These are phyloP conservation scores for Aplidium turbinatum DNA, from an alignment of 23 tunicate genomes.

Conservation along the genomic window DNA sequence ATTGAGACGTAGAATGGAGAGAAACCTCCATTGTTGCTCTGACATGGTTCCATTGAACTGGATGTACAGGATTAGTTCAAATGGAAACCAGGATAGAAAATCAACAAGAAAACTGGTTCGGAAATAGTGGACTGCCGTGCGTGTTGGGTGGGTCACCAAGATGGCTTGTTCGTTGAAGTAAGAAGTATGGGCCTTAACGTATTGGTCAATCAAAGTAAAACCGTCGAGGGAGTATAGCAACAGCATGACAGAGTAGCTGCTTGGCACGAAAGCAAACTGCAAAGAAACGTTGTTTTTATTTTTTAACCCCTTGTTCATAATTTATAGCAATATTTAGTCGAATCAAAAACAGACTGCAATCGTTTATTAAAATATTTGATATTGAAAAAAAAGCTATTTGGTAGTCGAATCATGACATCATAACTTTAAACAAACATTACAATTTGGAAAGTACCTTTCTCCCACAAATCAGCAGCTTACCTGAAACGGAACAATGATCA, in stretches of 20 bases:
- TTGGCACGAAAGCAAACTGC: constrained; percentile 71
- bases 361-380: no score
- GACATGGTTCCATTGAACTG: constrained; percentile 29
- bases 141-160: constrained; percentile 57
- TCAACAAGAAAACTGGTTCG: constrained; percentile 69
- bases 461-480: constrained; percentile 42
- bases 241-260: constrained; percentile 36
- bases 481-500: constrained; percentile 79
- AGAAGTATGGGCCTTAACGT: constrained; percentile 66
- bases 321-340: no score
- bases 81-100: constrained; percentile 87
- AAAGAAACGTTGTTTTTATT: no score
- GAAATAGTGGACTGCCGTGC: constrained; percentile 68
- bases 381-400: no score
- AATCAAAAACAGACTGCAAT: no score
- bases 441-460: not conserved
- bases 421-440: no score
- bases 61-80: constrained; percentile 51
- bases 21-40: constrained; percentile 64
- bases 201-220: constrained; percentile 61
- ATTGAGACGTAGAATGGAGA: constrained; percentile 59
- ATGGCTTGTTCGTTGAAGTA: constrained; percentile 57
- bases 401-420: no score
- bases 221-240: constrained; percentile 73
- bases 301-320: no score